Base-by-base conservation (phyloP, 2,888 invertebrate genomes). In the Drosophila kambysellisi region DNA sequence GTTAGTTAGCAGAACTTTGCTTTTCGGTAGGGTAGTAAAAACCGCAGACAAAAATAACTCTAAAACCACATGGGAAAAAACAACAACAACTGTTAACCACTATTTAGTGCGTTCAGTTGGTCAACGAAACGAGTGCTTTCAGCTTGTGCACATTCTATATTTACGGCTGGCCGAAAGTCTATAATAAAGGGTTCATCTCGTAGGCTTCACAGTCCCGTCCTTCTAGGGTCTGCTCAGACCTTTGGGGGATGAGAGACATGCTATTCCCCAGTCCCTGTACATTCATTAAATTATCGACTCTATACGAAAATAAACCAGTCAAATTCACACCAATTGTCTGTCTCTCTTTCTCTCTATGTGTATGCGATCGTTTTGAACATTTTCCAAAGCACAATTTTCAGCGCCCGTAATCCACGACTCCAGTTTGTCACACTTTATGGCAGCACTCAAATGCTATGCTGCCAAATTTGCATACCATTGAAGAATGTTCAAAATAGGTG, bases 271-370 rank as follows among this genome's bases (percentile, higher is more conserved):
- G 51, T 61, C 53, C 33, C 37, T 51, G 70, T 73, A 73, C 52
- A 54, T 67, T 60, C 77, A 84, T 82, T 82, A 82, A 79, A 73
- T 74, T 82, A 87, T 84, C 76, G 84, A 89, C 77, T 76, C 72
- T 67, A 59, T 67, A 85, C 88, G 65, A 74, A 85, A 85, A 89
- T 89, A 89, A 81, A 71, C 74, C 54, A 69, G 56, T 71, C 70
- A 65, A 66, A 70, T 59, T 61, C 54, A 63, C 43, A 51, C 52
- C 58, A 32, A 20, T 46, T 37, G 46, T 15, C 17, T 15, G 33
- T 32, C 52, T 52, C 30, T 17, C 39, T 32, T 35, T 50, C 32
- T 30, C 46, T 25, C 37, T 53, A 35, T 51, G 39, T 59, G 30
- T 48, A 35, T 56, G 57, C 50, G 29, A n/a, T 53, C 56, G 33